These are phyloP conservation scores for Stenodema calcarata DNA, from an alignment of 2,888 invertebrate genomes.

Conservation along the genomic window DNA sequence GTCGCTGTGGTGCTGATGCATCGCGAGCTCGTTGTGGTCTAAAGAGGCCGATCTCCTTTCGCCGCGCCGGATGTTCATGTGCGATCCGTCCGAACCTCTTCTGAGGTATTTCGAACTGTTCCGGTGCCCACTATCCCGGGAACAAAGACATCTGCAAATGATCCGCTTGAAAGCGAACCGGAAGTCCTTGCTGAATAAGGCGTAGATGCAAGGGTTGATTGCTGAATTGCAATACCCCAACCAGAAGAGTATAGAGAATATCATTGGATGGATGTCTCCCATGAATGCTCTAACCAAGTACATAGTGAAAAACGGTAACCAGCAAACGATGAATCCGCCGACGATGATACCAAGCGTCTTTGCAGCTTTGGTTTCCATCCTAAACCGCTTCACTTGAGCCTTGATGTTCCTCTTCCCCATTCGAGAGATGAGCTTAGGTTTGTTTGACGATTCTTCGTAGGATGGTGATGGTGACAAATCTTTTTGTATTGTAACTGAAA, in stretches of 20 bases:
- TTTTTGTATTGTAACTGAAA: slow-evolving; percentile 54
- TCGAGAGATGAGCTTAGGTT: slow-evolving; percentile 65
- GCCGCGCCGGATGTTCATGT: slow-evolving; percentile 62
- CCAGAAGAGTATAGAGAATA: slow-evolving; percentile 95
- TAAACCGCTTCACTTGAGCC: slow-evolving; percentile 87
- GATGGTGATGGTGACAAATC: slow-evolving; percentile 59
- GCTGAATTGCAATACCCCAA: slow-evolving; percentile 97
- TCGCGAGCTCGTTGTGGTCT: slow-evolving; percentile 53
- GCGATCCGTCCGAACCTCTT: slow-evolving; percentile 60
- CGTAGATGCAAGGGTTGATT: slow-evolving; percentile 94
- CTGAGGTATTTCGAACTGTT: slow-evolving; percentile 55
- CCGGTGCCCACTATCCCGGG: slow-evolving; percentile 50
- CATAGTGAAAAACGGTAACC: slow-evolving; percentile 96
- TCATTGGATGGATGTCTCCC: slow-evolving; percentile 80
- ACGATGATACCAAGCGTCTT: slow-evolving; percentile 97
- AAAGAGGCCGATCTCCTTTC: slow-evolving; percentile 58
- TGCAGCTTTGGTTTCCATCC: slow-evolving; percentile 96
- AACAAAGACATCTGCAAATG: slow-evolving; percentile 74
- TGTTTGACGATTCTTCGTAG: slow-evolving; percentile 58
- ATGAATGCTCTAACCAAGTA: slow-evolving; percentile 88
- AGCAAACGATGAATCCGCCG: slow-evolving; percentile 94
- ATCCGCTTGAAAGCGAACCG: slow-evolving; percentile 93
- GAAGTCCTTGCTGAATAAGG: slow-evolving; percentile 93
- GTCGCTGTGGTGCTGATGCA: slow-evolving; percentile 55
- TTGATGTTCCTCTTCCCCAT: slow-evolving; percentile 92